phyloP scores from a whole-genome alignment of 2,888 invertebrate species.

The Blastobasis adustella region DNA sequence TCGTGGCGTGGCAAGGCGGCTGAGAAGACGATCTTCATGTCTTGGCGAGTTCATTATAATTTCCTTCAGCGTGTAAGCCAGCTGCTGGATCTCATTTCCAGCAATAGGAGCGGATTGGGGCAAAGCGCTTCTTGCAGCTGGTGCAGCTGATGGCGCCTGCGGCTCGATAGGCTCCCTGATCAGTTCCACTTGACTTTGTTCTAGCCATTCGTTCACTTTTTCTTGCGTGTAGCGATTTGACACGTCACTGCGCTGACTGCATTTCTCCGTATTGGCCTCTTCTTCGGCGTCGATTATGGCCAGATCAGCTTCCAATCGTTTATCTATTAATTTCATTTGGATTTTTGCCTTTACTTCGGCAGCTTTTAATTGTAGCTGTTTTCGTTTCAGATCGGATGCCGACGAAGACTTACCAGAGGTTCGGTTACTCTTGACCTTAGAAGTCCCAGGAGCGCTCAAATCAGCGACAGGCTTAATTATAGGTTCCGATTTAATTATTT shows the following conservation, averaged over 20 bases:
- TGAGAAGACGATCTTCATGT: conserved; percentile 4
- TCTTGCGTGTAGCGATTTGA: not conserved
- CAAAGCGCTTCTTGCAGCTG: not conserved
- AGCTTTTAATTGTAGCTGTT: not conserved
- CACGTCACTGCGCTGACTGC: not conserved
- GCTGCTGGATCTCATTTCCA: conserved; percentile 1
- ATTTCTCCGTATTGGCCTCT: not conserved
- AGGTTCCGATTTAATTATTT: not conserved
- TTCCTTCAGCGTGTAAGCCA: conserved; percentile 8
- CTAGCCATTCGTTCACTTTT: conserved; percentile 3
- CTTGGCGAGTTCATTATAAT: conserved; percentile 6
- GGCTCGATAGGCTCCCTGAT: not conserved
- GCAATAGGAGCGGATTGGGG: not conserved
- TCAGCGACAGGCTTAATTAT: not conserved
- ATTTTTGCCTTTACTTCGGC: not conserved
- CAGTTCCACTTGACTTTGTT: not conserved
- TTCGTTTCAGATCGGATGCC: not conserved
- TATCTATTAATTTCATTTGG: not conserved
- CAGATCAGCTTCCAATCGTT: not conserved
- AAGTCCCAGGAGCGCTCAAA: not conserved
- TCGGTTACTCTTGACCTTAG: not conserved
- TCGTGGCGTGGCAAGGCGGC: conserved; percentile 9
- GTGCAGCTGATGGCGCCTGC: not conserved
- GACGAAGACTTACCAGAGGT: not conserved
- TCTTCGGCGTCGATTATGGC: not conserved